A percentile compares a stretch with the other conserved stretches of the same genome.
These are phyloP conservation scores for Hydropsyche betteni DNA, from an alignment of 2,888 invertebrate species.

Conservation along the genomic window DNA sequence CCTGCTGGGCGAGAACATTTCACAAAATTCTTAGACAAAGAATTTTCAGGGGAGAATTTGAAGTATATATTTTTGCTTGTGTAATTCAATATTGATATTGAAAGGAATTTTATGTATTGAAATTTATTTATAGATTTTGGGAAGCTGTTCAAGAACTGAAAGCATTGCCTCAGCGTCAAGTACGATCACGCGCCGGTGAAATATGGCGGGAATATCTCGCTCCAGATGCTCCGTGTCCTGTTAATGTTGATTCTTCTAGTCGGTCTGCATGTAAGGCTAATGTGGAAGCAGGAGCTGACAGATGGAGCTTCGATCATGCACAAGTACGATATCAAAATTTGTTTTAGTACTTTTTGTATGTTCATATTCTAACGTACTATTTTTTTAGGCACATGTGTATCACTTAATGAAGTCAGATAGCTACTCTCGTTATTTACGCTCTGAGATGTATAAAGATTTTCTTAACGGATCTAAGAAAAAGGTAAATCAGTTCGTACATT, in stretches of 20 bases:
- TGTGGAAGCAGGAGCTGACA: slow-evolving; percentile 73
- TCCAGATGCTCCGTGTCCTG: slow-evolving; percentile 93
- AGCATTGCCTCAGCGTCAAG: slow-evolving; percentile 85
- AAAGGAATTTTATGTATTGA: not conserved
- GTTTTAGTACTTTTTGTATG: not conserved
- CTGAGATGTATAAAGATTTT: slow-evolving; percentile 98
- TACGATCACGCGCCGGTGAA: slow-evolving; percentile 81
- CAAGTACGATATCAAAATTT: slow-evolving; percentile 70
- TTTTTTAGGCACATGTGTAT: slow-evolving; percentile 92
- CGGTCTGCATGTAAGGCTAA: slow-evolving; percentile 61
- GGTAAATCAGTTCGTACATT: slow-evolving; percentile 63
- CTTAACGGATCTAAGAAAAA: slow-evolving; percentile 96
- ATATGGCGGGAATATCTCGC: slow-evolving; percentile 95
- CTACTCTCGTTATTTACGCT: slow-evolving; percentile 96
- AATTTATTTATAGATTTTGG: slow-evolving; percentile 79
- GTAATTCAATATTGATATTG: not conserved
- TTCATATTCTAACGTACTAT: slow-evolving; percentile 19
- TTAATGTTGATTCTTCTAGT: slow-evolving; percentile 91
- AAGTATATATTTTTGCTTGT: slow-evolving; percentile 68
- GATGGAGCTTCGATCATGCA: slow-evolving; percentile 97
- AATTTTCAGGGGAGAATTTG: slow-evolving; percentile 98
- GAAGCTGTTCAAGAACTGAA: slow-evolving; percentile 93
- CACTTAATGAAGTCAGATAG: slow-evolving; percentile 99
- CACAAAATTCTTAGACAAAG: slow-evolving; percentile 94
- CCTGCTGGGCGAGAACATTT: slow-evolving; percentile 97